phyloP scores from a whole-genome alignment of 1,140 invertebrate genomes.

The Anastrepha obliqua region DNA sequence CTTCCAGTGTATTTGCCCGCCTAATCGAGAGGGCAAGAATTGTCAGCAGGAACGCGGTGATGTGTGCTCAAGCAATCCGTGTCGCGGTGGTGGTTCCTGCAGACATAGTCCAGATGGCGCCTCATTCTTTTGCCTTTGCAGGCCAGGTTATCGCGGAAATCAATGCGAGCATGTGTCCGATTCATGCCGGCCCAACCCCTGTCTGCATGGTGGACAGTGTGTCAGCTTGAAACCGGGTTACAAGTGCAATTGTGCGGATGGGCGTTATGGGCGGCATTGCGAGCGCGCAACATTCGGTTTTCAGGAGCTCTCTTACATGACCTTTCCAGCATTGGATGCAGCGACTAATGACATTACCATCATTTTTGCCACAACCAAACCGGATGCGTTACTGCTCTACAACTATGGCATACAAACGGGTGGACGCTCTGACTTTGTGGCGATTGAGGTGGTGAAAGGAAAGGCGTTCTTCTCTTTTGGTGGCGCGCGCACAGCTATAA shows the following conservation, averaged over 20 bases:
- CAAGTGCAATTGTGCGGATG: constrained; percentile 89
- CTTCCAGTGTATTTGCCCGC: constrained; percentile 88
- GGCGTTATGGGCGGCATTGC: constrained; percentile 92
- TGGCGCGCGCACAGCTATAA: constrained; percentile 89
- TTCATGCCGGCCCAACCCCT: constrained; percentile 92
- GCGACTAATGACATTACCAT: constrained; percentile 93
- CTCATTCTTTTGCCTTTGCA: constrained; percentile 92
- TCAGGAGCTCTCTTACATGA: constrained; percentile 90
- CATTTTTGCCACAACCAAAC: constrained; percentile 92
- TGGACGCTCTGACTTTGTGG: constrained; percentile 93
- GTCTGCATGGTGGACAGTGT: constrained; percentile 88
- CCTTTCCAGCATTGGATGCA: constrained; percentile 88
- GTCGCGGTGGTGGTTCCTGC: constrained; percentile 92
- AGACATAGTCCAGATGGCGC: constrained; percentile 89
- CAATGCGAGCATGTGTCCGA: constrained; percentile 90
- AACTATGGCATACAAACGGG: constrained; percentile 91
- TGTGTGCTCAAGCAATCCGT: constrained; percentile 88
- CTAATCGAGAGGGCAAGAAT: constrained; percentile 85
- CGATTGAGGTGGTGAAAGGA: constrained; percentile 89
- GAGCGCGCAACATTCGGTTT: constrained; percentile 93
- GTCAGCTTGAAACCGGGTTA: constrained; percentile 88
- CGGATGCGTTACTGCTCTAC: constrained; percentile 89
- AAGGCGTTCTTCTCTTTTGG: constrained; percentile 92
- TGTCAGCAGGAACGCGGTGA: constrained; percentile 90
- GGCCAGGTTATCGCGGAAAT: constrained; percentile 90